Conservation (phyloP, 2,888 invertebrate species). For the Belgica antarctica region DNA sequence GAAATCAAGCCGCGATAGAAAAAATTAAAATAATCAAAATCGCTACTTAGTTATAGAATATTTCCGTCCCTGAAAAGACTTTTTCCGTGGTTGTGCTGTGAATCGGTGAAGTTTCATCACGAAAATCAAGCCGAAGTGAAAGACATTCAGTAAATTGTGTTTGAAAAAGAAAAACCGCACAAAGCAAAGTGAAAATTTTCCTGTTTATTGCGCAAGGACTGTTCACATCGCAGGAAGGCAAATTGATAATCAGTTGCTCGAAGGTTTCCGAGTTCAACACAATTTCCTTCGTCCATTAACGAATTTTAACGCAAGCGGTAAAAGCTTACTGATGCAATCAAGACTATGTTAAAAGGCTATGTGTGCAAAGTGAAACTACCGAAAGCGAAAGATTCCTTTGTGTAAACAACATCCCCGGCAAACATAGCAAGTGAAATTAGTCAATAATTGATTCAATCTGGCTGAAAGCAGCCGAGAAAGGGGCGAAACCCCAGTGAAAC, state of each 20-base stretch:
- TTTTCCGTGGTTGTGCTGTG: background rate
- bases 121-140: background rate
- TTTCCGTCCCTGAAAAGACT: background rate
- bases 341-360: background rate
- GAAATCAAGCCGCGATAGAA: background rate
- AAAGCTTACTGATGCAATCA: background rate
- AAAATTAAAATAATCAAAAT: background rate
- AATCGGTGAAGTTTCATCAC: background rate
- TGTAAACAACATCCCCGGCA: background rate
- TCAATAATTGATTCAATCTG: slow-evolving; percentile 34
- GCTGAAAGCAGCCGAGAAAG: slow-evolving; percentile 27
- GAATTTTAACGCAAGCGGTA: background rate
- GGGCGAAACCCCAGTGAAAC: slow-evolving; percentile 36
- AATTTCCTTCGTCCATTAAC: slow-evolving; percentile 1
- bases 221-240: slow-evolving; percentile 3
- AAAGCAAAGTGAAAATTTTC: slow-evolving; percentile 18
- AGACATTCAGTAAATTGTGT: slow-evolving; percentile 1
- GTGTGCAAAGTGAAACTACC: background rate
- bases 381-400: background rate
- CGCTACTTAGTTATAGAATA: no score
- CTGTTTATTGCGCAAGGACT: slow-evolving; percentile 18
- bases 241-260: background rate
- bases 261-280: background rate
- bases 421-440: background rate
- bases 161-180: no score